Percentiles rank a stretch among this genome's conserved stretches.
These are phyloP conservation scores for Neosilurus hyrtlii DNA, from an alignment of 2,797 vertebrate species.

Conservation along the genomic window DNA sequence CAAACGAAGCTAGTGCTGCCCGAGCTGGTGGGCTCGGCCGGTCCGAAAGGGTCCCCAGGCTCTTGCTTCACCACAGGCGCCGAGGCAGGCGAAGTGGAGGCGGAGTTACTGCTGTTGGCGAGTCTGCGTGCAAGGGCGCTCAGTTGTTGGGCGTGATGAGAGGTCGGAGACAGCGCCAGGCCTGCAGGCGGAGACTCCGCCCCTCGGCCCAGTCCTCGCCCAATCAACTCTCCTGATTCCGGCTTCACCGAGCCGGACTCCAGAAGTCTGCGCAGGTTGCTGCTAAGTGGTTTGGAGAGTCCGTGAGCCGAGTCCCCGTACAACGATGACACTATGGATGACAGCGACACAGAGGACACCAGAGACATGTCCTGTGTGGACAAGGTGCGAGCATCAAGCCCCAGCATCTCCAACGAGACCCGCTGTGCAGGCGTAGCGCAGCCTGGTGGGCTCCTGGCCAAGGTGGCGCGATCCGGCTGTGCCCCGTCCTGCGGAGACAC, in stretches of 20 bases:
- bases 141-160: conserved; percentile 95
- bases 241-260: conserved; percentile 93
- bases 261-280: conserved; percentile 90
- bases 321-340: conserved; percentile 86
- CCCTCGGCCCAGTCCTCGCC: conserved; percentile 71
- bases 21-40: conserved; percentile 69
- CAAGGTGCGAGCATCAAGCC: conserved; percentile 77
- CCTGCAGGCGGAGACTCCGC: conserved; percentile 79
- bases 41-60: conserved; percentile 86
- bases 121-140: conserved; percentile 95
- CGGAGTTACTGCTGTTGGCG: conserved; percentile 79
- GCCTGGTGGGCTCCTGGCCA: conserved; percentile 87
- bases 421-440: conserved; percentile 87
- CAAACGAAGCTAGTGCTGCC: conserved; percentile 86
- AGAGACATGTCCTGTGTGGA: conserved; percentile 87
- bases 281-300: conserved; percentile 90
- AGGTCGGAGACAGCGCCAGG: conserved; percentile 85
- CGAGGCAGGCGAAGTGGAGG: conserved; percentile 71
- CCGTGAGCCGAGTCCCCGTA: conserved; percentile 84
- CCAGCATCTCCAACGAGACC: conserved; percentile 84
- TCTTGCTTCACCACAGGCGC: conserved; percentile 85
- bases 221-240: conserved; percentile 74
- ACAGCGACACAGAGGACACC: conserved; percentile 86
- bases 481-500: conserved; percentile 79
- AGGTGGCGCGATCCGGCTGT: conserved; percentile 81